phyloP scores from a whole-genome alignment of 1,140 invertebrate genomes.

The Solenopsis fugax region DNA sequence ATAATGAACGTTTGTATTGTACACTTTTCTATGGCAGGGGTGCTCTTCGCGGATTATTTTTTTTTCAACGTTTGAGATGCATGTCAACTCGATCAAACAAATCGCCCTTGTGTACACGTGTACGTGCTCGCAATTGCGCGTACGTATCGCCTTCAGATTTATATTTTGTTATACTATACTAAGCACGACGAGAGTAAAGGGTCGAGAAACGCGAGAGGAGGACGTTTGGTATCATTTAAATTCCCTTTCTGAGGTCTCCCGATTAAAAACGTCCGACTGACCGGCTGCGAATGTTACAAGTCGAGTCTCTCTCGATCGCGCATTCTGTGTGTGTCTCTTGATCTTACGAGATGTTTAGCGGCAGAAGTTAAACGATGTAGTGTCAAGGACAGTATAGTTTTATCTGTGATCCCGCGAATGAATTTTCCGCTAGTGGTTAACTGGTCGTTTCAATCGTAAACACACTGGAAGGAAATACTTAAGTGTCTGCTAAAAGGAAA shows the following conservation, averaged over 20 bases:
- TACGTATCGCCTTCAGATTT: conserved; percentile 62
- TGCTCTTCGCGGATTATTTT: neutral
- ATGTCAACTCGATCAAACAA: conserved; percentile 30
- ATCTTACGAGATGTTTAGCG: conserved; percentile 53
- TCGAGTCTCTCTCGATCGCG: conserved; percentile 43
- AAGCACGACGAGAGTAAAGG: conserved; percentile 37
- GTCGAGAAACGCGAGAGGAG: neutral
- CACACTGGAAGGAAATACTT: conserved; percentile 49
- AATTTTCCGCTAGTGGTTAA: conserved; percentile 59
- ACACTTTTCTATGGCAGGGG: neutral
- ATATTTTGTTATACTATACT: conserved; percentile 65
- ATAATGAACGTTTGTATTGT: neutral
- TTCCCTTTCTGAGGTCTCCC: conserved; percentile 16
- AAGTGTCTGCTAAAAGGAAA: neutral
- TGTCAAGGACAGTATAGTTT: conserved; percentile 45
- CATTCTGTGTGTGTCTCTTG: conserved; percentile 45
- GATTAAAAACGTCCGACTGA: conserved; percentile 47
- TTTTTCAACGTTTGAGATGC: neutral
- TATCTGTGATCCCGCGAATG: conserved; percentile 58
- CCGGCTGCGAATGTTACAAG: conserved; percentile 12
- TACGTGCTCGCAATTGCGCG: conserved; percentile 38
- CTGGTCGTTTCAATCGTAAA: conserved; percentile 57
- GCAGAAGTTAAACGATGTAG: conserved; percentile 48
- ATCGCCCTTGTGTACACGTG: neutral
- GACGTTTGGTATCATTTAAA: conserved; percentile 31